phyloP scores from a whole-genome alignment of 2,797 vertebrate species.

The Allobates femoralis region DNA sequence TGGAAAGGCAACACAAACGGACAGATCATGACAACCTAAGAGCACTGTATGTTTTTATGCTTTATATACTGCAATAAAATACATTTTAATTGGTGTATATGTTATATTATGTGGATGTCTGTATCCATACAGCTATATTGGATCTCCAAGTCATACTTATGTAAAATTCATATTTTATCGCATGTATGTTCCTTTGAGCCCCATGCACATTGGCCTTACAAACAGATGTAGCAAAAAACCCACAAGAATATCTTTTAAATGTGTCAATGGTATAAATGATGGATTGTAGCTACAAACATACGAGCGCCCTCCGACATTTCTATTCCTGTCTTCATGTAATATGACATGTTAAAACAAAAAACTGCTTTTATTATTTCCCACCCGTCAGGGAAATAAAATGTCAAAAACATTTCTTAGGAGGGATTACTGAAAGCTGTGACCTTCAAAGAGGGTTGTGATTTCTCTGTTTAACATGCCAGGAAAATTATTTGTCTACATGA shows the following conservation, averaged over 20 bases:
- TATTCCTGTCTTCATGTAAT: constrained; percentile 18
- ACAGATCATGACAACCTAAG: neutral
- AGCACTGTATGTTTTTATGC: neutral
- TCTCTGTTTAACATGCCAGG: neutral
- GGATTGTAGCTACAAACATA: constrained; percentile 16
- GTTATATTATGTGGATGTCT: neutral
- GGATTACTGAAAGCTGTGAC: neutral
- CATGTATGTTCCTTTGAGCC: neutral
- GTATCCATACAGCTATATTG: neutral
- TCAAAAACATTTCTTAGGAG: constrained; percentile 29
- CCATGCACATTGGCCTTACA: neutral
- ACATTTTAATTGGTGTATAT: neutral
- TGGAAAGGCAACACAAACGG: neutral
- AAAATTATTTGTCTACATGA: neutral
- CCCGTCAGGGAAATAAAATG: neutral
- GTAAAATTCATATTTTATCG: neutral
- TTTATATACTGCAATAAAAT: neutral
- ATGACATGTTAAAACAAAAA: constrained; percentile 22
- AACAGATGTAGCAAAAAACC: constrained; percentile 1
- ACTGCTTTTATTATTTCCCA: constrained; percentile 30
- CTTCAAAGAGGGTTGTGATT: constrained; percentile 6
- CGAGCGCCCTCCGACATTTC: neutral
- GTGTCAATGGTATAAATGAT: constrained; percentile 23
- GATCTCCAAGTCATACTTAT: neutral
- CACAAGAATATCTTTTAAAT: constrained; percentile 8